These are phyloP conservation scores for Chionis minor DNA, from an alignment of 2,113 vertebrate species.

Conservation along the genomic window DNA sequence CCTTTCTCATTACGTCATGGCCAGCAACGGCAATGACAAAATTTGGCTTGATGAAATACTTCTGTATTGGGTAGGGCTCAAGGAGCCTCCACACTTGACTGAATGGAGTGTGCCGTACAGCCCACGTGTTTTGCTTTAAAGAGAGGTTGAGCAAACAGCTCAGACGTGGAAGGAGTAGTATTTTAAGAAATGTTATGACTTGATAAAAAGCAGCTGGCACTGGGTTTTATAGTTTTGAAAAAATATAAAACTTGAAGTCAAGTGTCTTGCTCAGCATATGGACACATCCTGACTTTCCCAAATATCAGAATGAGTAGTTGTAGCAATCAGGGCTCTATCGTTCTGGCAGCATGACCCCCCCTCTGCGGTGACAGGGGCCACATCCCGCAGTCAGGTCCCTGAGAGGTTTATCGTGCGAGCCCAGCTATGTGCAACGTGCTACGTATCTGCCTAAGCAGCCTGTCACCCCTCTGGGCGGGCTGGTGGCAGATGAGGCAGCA, in stretches of 20 bases:
- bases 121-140: neutral
- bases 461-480: fast-evolving
- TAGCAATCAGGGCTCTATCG: neutral
- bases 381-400: fast-evolving
- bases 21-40: neutral
- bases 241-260: neutral
- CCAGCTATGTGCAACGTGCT: neutral
- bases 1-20: neutral
- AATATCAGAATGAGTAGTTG: neutral
- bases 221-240: neutral
- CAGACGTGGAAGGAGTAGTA: neutral
- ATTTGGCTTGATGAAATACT: neutral
- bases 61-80: neutral
- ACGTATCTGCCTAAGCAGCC: neutral
- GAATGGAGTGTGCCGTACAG: fast-evolving
- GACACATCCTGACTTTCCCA: neutral
- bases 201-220: neutral
- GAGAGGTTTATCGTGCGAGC: neutral
- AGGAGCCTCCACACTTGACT: neutral
- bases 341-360: neutral
- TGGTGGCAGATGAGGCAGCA: neutral
- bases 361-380: neutral
- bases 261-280: neutral
- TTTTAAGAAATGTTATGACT: neutral
- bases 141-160: neutral